These are phyloP conservation scores for Notolepis coatsorum DNA, from an alignment of 2,797 vertebrate genomes.

Conservation along the genomic window DNA sequence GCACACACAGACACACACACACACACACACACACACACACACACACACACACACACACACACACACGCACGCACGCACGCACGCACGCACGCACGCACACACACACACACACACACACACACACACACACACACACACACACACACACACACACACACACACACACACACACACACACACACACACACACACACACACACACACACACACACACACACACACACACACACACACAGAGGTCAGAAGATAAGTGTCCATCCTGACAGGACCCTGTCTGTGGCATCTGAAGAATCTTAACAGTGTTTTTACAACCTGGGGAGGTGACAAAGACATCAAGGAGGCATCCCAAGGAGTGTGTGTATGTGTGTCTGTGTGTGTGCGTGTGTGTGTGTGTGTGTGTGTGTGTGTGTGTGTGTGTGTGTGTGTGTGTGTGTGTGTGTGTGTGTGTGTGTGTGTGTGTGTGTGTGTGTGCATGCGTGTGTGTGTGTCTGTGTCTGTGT, in stretches of 20 bases:
- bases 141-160: not conserved
- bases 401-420: slow-evolving; percentile 9
- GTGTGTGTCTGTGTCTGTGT: not conserved
- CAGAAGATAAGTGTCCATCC: slow-evolving; percentile 11
- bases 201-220: not conserved
- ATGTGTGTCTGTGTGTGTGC: slow-evolving; percentile 4
- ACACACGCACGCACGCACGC: too few relatives aligned
- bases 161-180: not conserved
- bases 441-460: not conserved
- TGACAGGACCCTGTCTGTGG: slow-evolving; percentile 37
- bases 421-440: not conserved
- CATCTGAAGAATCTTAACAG: slow-evolving; percentile 65
- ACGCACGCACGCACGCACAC: not conserved
- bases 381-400: not conserved
- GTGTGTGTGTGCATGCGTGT: not conserved
- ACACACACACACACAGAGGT: not conserved
- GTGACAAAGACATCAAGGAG: slow-evolving; percentile 62
- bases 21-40: not conserved
- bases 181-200: slow-evolving; percentile 5
- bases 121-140: not conserved
- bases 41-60: too few relatives aligned
- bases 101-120: not conserved
- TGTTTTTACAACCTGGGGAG: slow-evolving; percentile 48
- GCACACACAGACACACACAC: not conserved
- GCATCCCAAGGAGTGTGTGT: slow-evolving; percentile 27